Evolutionary conservation across 2,888 invertebrate species (phyloP).

Genomic region (Andrena bucephala): DNA sequence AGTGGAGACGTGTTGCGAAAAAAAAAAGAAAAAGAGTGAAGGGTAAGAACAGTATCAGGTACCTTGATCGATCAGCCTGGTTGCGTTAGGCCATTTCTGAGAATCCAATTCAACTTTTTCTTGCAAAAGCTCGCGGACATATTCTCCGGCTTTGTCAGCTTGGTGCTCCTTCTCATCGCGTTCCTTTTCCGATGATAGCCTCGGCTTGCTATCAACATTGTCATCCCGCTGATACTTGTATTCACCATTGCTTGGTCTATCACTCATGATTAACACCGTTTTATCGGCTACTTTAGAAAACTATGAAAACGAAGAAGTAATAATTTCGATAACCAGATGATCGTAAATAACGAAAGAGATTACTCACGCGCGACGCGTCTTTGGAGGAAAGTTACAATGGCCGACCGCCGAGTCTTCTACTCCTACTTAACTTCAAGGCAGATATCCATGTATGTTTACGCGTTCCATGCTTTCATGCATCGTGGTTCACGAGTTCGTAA

Average conservation of each 20-base stretch:
- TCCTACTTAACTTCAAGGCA: slow-evolving; percentile 27
- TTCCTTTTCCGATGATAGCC: slow-evolving; percentile 82
- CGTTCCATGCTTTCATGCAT: neutral
- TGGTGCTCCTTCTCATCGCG: slow-evolving; percentile 87
- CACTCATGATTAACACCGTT: slow-evolving; percentile 71
- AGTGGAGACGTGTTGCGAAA: neutral
- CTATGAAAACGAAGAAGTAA: slow-evolving; percentile 3
- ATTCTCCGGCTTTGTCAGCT: slow-evolving; percentile 91
- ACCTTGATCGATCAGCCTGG: slow-evolving; percentile 92
- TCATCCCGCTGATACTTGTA: slow-evolving; percentile 80
- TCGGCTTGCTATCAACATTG: slow-evolving; percentile 71
- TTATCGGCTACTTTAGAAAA: neutral
- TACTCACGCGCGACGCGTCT: slow-evolving; percentile 7
- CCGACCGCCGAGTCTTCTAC: slow-evolving; percentile 36
- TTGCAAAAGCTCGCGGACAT: slow-evolving; percentile 90
- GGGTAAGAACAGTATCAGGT: slow-evolving; percentile 66
- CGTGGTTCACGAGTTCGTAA: neutral
- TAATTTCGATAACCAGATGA: slow-evolving; percentile 8
- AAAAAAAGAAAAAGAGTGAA: neutral
- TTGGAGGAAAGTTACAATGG: slow-evolving; percentile 36
- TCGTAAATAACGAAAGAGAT: neutral
- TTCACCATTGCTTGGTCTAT: slow-evolving; percentile 81
- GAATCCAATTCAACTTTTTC: slow-evolving; percentile 89
- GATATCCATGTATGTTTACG: slow-evolving; percentile 10
- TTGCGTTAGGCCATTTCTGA: slow-evolving; percentile 89